Percentiles rank a stretch among this genome's conserved stretches.
Evolutionary conservation across 2,113 vertebrate species (phyloP).

Genomic region (Centropus unirufus): DNA sequence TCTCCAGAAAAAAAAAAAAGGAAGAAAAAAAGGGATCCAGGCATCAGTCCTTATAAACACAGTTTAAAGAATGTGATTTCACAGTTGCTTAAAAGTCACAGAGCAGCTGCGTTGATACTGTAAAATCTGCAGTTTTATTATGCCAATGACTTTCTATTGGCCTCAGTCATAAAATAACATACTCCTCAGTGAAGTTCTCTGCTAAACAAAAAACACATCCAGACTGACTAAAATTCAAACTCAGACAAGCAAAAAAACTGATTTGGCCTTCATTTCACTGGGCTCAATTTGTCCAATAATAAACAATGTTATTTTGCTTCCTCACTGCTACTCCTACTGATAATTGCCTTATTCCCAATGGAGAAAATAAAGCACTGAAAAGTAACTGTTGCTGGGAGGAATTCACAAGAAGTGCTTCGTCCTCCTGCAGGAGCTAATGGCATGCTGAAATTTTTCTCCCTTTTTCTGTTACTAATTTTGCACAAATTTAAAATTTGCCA

Average conservation of each 20-base stretch:
- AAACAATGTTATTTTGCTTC: conserved; percentile 59
- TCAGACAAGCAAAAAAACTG: conserved; percentile 16
- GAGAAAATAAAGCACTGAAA: conserved; percentile 7
- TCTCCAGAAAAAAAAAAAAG: neutral
- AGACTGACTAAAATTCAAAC: conserved; percentile 65
- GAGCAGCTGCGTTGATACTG: conserved; percentile 62
- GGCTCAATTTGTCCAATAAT: conserved; percentile 26
- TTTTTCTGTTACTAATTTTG: neutral
- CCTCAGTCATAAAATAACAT: conserved; percentile 65
- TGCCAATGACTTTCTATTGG: conserved; percentile 66
- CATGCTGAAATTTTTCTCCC: neutral
- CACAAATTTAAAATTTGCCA: conserved; percentile 16
- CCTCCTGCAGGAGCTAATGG: neutral
- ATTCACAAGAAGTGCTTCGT: neutral
- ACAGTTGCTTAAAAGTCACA: conserved; percentile 72
- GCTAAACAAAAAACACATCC: conserved; percentile 68
- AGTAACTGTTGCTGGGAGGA: neutral
- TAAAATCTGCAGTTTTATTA: conserved; percentile 70
- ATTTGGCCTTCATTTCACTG: conserved; percentile 1
- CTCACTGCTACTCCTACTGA: neutral
- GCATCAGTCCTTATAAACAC: conserved; percentile 48
- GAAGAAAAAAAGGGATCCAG: conserved; percentile 5
- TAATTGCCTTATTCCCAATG: neutral
- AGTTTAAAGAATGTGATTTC: conserved; percentile 74
- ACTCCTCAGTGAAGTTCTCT: conserved; percentile 62